A percentile compares a stretch with the other conserved stretches of the same genome.
Evolutionary conservation across 2,888 invertebrate species (phyloP).

Genomic region (Macrosoma leucophasiata): DNA sequence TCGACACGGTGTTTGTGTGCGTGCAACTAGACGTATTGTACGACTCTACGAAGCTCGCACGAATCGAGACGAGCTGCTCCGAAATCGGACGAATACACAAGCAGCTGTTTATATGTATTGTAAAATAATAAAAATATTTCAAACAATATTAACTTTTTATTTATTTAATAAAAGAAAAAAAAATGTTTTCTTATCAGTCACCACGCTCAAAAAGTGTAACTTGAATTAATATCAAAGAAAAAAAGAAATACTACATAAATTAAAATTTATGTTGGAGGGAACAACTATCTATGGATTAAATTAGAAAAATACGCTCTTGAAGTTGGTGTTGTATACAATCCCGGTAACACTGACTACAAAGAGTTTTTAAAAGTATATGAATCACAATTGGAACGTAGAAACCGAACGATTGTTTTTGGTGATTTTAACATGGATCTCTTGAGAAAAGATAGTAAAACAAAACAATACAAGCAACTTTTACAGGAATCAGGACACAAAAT

Average conservation of each 20-base stretch:
- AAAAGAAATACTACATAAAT: constrained; percentile 14
- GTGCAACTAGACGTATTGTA: too few relatives aligned
- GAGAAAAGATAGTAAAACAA: constrained; percentile 5
- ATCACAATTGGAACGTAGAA: constrained; percentile 13
- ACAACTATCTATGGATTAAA: constrained; percentile 26
- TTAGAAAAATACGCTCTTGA: constrained; percentile 19
- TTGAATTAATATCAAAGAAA: too few relatives aligned
- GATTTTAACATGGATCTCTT: constrained; percentile 20
- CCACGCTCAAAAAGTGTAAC: too few relatives aligned
- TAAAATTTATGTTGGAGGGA: constrained; percentile 20
- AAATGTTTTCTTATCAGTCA: too few relatives aligned
- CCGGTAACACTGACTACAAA: constrained; percentile 17
- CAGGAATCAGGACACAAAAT: constrained; percentile 12
- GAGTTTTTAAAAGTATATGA: constrained; percentile 13
- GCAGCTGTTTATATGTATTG: too few relatives aligned
- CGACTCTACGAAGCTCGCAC: too few relatives aligned
- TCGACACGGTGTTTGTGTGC: too few relatives aligned
- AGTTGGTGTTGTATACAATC: constrained; percentile 24
- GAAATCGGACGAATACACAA: too few relatives aligned
- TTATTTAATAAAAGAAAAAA: too few relatives aligned
- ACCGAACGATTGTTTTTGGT: constrained; percentile 20
- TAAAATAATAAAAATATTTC: too few relatives aligned
- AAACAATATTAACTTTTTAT: too few relatives aligned
- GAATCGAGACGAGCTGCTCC: too few relatives aligned
- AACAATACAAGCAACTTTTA: neutral